Evolutionary conservation across 92 coral and sea anemone species (phyloP), one percentile per base, ranked within the genome.

Genomic region (Pocillopora meandrina): DNA sequence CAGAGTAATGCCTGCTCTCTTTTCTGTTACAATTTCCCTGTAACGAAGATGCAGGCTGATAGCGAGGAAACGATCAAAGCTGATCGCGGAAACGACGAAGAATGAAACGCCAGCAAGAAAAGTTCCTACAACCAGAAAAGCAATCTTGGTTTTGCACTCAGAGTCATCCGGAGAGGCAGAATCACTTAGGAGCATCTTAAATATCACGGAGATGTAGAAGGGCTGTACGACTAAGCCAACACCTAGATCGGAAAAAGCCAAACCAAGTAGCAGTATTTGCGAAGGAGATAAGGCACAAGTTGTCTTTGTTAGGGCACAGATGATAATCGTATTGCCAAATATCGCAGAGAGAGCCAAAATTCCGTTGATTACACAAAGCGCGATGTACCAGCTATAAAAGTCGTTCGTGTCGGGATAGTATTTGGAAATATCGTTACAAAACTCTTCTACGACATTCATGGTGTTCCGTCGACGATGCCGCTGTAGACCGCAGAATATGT

Each of bases 11-110:
- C 26, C 12, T 0, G 19, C 68, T 3, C 42, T 76, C n/a, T 33
- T 61, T 18, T 76, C 80, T 4, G 80, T 76, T 34, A 76, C 80
- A 35, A 76, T 76, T 63, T 33, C 80, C 34, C 42, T 76, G 80
- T 76, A 76, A 10, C 80, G 80, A 34, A 76, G 69, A 34, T 76
- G 80, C 2, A 76, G 80, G 12, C 56, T 26, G 34, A 76, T 76
- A 31, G 80, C 80, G 12, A 76, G 12, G 52, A 76, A 76, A 6
- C 80, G 80, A 61, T 76, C 80, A 35, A 61, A 76, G 18, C 80
- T 61, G 0, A 76, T 76, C 18, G 49, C 49, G 49, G 49, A 42
- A 42, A 42, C 49, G 49, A 42, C 49, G 49, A 42, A 42, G 10
- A 76, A 76, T 10, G 80, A 76, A 8, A 49, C 80, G 7, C 80